Percentiles rank a stretch among this genome's conserved stretches.
These are phyloP conservation scores for Cepaea nemoralis DNA, from an alignment of 1,140 invertebrate species.

Conservation along the genomic window DNA sequence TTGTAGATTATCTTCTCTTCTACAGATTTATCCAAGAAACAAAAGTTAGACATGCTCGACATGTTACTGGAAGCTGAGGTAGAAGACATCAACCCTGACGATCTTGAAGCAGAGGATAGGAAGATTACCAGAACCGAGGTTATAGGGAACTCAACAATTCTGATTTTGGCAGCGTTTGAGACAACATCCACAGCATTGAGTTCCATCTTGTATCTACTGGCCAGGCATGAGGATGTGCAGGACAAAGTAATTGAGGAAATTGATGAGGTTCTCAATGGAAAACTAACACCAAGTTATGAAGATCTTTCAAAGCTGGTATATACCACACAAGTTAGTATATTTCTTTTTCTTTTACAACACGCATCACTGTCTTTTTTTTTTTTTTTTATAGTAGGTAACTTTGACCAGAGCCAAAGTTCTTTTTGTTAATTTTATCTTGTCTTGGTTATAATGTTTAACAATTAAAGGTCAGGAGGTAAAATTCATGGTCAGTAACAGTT, in stretches of 20 bases:
- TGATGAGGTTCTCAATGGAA: conserved; percentile 25
- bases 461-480: too few species aligned
- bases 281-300: conserved; percentile 49
- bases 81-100: not conserved
- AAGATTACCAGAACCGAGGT: conserved; percentile 72
- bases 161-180: conserved; percentile 80
- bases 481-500: too few species aligned
- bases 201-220: conserved; percentile 76
- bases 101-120: not conserved
- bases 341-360: not conserved
- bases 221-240: conserved; percentile 68
- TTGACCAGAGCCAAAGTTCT: too few species aligned
- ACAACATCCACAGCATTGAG: conserved; percentile 75
- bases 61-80: conserved; percentile 26
- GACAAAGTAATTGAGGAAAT: conserved; percentile 49
- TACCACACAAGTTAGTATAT: conserved; percentile 4
- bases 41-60: conserved; percentile 21
- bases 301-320: conserved; percentile 42
- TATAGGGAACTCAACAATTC: conserved; percentile 77
- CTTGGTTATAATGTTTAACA: too few species aligned
- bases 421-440: too few species aligned
- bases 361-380: too few species aligned
- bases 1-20: not conserved
- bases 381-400: too few species aligned
- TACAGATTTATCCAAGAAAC: not conserved